phyloP scores from a whole-genome alignment of 2,888 invertebrate genomes.

The Agapostemon virescens region DNA sequence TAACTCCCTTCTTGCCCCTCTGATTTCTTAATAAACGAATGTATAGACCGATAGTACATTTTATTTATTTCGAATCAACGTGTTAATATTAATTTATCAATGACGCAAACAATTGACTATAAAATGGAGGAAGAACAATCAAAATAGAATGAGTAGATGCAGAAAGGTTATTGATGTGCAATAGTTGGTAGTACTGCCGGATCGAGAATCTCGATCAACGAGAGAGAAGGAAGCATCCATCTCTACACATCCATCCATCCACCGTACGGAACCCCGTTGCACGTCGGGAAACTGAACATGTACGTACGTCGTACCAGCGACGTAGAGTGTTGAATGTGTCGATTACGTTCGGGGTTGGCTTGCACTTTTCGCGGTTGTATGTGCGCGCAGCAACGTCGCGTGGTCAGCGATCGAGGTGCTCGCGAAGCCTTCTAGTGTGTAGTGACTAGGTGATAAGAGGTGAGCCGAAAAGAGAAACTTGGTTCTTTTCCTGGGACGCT shows the following conservation, averaged over 20 bases:
- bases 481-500: conserved; percentile 73
- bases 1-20: no score
- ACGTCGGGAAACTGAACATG: conserved; percentile 76
- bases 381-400: conserved; percentile 61
- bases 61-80: no score
- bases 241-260: conserved; percentile 66
- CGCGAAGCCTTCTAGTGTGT: conserved; percentile 48
- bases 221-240: conserved; percentile 71
- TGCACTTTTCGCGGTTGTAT: conserved; percentile 55
- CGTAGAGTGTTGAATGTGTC: conserved; percentile 70
- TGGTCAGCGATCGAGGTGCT: conserved; percentile 56
- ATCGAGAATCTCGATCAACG: conserved; percentile 66
- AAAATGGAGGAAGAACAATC: conserved; percentile 6
- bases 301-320: conserved; percentile 74
- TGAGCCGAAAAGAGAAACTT: conserved; percentile 56
- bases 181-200: conserved; percentile 62
- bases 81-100: not conserved
- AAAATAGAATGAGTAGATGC: conserved; percentile 7
- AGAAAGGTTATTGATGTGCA: not conserved
- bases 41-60: no score
- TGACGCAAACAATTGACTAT: not conserved
- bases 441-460: conserved; percentile 56
- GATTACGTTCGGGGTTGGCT: conserved; percentile 61
- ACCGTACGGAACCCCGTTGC: conserved; percentile 74
- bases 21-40: no score